A percentile compares a stretch with the other conserved stretches of the same genome.
Evolutionary conservation across 2,888 invertebrate genomes (phyloP).

Genomic region (Archips xylosteana): DNA sequence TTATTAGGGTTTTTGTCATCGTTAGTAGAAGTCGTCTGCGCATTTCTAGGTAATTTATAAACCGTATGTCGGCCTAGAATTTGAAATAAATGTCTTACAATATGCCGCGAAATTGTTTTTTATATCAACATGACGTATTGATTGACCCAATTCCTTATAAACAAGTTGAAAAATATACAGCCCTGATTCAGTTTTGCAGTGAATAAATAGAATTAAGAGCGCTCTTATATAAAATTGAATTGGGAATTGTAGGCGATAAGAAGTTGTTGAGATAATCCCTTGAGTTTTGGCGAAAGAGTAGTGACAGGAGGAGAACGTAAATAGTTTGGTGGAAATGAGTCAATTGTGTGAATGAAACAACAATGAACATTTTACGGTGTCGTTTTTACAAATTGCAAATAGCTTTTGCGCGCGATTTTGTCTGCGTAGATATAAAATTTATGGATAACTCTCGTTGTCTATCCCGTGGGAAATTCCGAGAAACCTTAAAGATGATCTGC

Average conservation of each 20-base stretch:
- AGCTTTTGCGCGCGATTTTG: too few species aligned
- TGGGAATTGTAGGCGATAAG: background rate
- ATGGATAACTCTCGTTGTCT: too few species aligned
- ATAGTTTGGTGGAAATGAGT: background rate
- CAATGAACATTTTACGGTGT: too few species aligned
- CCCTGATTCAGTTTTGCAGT: conserved; percentile 29
- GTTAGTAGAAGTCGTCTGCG: conserved; percentile 27
- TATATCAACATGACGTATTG: conserved; percentile 27
- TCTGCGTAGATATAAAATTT: too few species aligned
- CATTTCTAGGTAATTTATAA: conserved; percentile 40
- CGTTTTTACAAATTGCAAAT: too few species aligned
- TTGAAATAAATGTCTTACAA: conserved; percentile 26
- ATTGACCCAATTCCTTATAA: conserved; percentile 38
- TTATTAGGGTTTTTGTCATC: conserved; percentile 41
- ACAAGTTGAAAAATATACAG: conserved; percentile 32
- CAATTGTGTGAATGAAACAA: background rate
- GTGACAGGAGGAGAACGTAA: background rate
- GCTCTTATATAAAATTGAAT: background rate
- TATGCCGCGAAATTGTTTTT: conserved; percentile 18
- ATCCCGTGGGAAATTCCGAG: too few species aligned
- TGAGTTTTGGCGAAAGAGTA: background rate
- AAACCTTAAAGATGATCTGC: too few species aligned
- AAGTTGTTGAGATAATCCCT: background rate
- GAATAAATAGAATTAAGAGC: conserved; percentile 19
- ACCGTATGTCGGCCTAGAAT: conserved; percentile 37